Conservation (phyloP, 2,888 invertebrate species). For the Fragum fragum region DNA sequence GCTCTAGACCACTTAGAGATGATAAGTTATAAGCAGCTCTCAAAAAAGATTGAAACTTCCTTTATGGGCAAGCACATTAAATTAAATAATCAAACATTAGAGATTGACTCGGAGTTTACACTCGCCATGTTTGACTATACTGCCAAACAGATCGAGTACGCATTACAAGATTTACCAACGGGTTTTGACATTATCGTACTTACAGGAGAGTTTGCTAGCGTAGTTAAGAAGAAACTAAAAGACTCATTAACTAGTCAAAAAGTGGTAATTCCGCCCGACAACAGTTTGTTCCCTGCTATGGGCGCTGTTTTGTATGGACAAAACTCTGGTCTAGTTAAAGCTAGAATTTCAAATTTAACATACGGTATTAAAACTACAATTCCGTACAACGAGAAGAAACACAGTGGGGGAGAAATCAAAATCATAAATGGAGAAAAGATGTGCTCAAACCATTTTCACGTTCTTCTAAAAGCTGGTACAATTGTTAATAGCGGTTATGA, state of each 20-base stretch:
- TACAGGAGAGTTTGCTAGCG: constrained; percentile 46
- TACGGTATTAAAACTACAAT: constrained; percentile 55
- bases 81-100: constrained; percentile 34
- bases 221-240: constrained; percentile 38
- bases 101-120: constrained; percentile 30
- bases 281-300: constrained; percentile 39
- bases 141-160: constrained; percentile 31
- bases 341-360: constrained; percentile 46
- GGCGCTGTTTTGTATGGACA: constrained; percentile 58
- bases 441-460: constrained; percentile 58
- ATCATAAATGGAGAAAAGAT: constrained; percentile 48
- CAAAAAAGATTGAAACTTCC: constrained; percentile 34
- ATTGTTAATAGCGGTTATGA: constrained; percentile 35
- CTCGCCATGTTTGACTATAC: constrained; percentile 56
- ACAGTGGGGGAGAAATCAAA: constrained; percentile 25
- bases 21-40: constrained; percentile 19
- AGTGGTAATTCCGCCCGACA: constrained; percentile 35
- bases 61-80: constrained; percentile 43
- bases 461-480: constrained; percentile 47
- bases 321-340: constrained; percentile 31
- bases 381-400: constrained; percentile 50
- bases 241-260: constrained; percentile 13
- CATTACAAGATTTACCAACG: constrained; percentile 15
- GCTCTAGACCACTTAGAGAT: constrained; percentile 31
- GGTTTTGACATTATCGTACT: constrained; percentile 43